Evolutionary conservation across 2,888 invertebrate species (phyloP).

Genomic region (Nasonovia ribisnigri): DNA sequence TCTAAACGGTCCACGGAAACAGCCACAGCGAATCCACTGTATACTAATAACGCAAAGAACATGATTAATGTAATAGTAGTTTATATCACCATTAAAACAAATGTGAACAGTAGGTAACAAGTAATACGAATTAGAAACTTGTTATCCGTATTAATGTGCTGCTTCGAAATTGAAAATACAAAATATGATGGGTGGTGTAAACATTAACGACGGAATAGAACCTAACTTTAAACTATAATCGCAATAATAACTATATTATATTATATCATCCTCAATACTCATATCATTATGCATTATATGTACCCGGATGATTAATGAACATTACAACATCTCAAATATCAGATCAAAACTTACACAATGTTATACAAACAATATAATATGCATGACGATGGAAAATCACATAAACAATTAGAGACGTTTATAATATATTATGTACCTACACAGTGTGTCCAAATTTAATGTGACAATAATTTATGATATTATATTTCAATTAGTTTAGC

Average conservation of each 20-base stretch:
- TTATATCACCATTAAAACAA: neutral
- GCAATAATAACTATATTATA: neutral
- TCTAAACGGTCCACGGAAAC: neutral
- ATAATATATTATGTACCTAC: neutral
- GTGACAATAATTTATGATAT: neutral
- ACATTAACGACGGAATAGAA: neutral
- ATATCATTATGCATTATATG: neutral
- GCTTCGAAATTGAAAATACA: neutral
- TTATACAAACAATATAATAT: neutral
- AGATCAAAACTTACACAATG: neutral
- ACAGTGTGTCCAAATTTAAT: neutral
- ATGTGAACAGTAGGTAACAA: neutral
- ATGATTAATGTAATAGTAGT: neutral
- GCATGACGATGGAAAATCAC: neutral
- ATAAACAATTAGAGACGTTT: neutral
- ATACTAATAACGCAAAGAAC: neutral
- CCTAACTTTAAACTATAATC: neutral
- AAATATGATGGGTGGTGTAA: neutral
- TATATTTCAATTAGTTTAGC: neutral
- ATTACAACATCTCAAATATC: neutral
- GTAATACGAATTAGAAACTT: neutral
- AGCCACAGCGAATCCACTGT: neutral
- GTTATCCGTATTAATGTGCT: neutral
- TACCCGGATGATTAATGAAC: neutral
- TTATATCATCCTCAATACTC: neutral